A percentile compares a stretch with the other conserved stretches of the same genome.
These are phyloP conservation scores for Apis cerana DNA, from an alignment of 1,140 invertebrate genomes.

Conservation along the genomic window DNA sequence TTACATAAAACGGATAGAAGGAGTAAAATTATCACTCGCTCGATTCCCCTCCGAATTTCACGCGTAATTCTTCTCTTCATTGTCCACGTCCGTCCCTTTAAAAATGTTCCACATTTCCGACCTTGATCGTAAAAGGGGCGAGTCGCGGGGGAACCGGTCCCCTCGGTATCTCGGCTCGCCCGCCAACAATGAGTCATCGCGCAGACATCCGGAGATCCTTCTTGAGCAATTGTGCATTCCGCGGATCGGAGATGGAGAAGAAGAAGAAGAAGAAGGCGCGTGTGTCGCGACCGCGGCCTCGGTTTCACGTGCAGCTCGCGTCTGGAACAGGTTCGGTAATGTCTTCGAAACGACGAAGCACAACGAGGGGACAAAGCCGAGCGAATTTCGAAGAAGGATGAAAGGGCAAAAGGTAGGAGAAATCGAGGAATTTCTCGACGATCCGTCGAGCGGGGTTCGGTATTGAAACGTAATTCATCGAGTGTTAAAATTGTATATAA, in stretches of 20 bases:
- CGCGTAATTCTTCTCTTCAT: background rate
- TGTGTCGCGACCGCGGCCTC: background rate
- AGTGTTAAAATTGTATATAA: too few relatives aligned
- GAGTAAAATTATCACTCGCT: too few relatives aligned
- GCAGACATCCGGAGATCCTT: constrained; percentile 54
- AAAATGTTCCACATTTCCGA: constrained; percentile 51
- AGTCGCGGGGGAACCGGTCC: constrained; percentile 68
- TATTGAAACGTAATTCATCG: too few relatives aligned
- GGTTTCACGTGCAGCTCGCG: constrained; percentile 1
- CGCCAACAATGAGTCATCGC: constrained; percentile 73
- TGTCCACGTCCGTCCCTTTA: background rate
- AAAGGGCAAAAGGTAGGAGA: too few relatives aligned
- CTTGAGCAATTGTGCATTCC: constrained; percentile 51
- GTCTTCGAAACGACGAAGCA: constrained; percentile 9
- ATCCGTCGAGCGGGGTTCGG: too few relatives aligned
- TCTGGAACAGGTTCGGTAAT: constrained; percentile 41
- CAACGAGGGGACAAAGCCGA: background rate
- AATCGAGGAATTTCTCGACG: too few relatives aligned
- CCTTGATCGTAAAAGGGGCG: constrained; percentile 47
- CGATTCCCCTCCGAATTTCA: too few relatives aligned
- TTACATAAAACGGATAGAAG: too few relatives aligned
- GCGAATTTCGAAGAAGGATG: background rate
- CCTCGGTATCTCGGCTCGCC: constrained; percentile 45
- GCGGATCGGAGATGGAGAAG: constrained; percentile 20
- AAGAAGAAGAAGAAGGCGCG: constrained; percentile 4